These are phyloP conservation scores for Aricia agestis DNA, from an alignment of 1,140 invertebrate species.

Conservation along the genomic window DNA sequence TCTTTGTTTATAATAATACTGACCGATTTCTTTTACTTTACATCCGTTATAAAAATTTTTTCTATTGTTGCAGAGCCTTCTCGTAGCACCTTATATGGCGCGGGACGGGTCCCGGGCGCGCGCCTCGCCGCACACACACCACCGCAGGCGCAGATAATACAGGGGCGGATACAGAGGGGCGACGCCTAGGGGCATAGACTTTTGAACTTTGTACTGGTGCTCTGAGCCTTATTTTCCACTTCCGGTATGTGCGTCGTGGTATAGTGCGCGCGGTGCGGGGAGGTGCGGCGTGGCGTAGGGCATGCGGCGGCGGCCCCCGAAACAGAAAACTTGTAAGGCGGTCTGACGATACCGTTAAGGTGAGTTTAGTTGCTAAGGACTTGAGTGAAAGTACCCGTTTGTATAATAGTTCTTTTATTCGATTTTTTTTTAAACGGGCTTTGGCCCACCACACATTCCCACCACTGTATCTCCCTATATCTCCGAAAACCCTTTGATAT, in stretches of 20 bases:
- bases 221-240: conserved; percentile 43
- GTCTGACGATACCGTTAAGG: conserved; percentile 67
- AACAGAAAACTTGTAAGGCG: conserved; percentile 39
- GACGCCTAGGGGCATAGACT: conserved; percentile 21
- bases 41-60: not conserved
- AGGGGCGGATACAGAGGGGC: conserved; percentile 27
- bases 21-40: too few relatives aligned
- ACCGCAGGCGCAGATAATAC: conserved; percentile 58
- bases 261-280: conserved; percentile 29
- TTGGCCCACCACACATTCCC: too few relatives aligned
- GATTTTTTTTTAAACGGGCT: too few relatives aligned
- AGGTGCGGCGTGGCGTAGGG: conserved; percentile 28
- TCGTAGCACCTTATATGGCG: conserved; percentile 66
- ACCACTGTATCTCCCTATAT: too few relatives aligned
- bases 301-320: conserved; percentile 54
- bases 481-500: too few relatives aligned
- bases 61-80: conserved; percentile 56
- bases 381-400: too few relatives aligned
- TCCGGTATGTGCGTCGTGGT: conserved; percentile 39
- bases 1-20: too few relatives aligned
- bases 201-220: conserved; percentile 39
- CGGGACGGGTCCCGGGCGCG: conserved; percentile 53
- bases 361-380: conserved; percentile 31
- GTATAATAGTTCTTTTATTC: too few relatives aligned
- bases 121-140: conserved; percentile 56